A percentile compares a stretch with the other conserved stretches of the same genome.
Conservation (phyloP, 1,140 invertebrate species). For the Drosophila burlai region DNA sequence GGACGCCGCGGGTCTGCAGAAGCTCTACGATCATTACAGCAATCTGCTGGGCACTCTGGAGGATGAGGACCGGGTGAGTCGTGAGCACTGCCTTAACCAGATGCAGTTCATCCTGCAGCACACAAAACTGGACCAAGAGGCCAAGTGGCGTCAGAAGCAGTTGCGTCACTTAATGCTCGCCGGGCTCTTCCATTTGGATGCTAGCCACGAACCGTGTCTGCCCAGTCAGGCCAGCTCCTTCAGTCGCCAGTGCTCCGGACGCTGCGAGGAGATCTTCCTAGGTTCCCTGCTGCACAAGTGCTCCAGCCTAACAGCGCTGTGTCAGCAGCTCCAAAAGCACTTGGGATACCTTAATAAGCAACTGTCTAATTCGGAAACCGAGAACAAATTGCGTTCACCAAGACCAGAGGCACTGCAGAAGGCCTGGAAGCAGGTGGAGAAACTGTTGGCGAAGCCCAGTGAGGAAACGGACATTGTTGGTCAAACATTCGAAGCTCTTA, state of each 20-base stretch:
- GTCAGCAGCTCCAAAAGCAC: slow-evolving; percentile 2
- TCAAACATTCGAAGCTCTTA: slow-evolving; percentile 47
- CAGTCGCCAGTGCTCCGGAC: slow-evolving; percentile 34
- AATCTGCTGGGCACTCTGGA: not conserved
- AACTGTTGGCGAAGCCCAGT: slow-evolving; percentile 12
- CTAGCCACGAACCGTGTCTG: slow-evolving; percentile 2
- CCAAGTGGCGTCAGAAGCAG: slow-evolving; percentile 25
- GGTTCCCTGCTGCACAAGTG: slow-evolving; percentile 37
- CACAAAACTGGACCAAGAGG: slow-evolving; percentile 14
- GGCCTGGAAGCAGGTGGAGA: slow-evolving; percentile 40
- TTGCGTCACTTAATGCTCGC: slow-evolving; percentile 17
- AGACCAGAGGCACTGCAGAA: slow-evolving; percentile 5
- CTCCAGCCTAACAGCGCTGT: slow-evolving; percentile 8
- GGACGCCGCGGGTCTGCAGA: not conserved
- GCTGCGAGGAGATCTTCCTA: slow-evolving; percentile 56
- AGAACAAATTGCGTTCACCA: slow-evolving; percentile 21
- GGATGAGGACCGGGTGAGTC: slow-evolving; percentile 5
- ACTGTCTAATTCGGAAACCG: not conserved
- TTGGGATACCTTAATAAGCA: slow-evolving; percentile 3
- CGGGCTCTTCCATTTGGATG: slow-evolving; percentile 38
- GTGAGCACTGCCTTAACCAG: slow-evolving; percentile 41
- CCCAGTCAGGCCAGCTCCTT: slow-evolving; percentile 33
- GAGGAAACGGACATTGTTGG: slow-evolving; percentile 7
- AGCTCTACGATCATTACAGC: slow-evolving; percentile 44
- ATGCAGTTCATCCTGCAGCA: slow-evolving; percentile 48